These are phyloP conservation scores for Leucophenga maculata DNA, from an alignment of 2,888 invertebrate species.

Conservation along the genomic window DNA sequence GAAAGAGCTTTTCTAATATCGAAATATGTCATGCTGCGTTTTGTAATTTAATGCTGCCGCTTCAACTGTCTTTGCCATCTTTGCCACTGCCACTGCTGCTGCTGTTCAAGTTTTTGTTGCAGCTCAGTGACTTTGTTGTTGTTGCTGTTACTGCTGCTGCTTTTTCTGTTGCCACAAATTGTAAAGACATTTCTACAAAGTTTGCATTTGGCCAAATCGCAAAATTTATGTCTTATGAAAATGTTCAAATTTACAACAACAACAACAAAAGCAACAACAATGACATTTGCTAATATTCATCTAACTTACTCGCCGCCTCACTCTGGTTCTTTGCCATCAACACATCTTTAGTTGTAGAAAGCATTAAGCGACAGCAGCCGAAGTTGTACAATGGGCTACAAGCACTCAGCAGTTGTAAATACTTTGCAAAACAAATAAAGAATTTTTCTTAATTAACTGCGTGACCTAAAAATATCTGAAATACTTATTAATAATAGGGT, in stretches of 20 bases:
- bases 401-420: neutral
- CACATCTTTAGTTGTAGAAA: neutral
- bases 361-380: neutral
- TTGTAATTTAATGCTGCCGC: constrained; percentile 61
- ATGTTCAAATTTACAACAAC: constrained; percentile 42
- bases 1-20: constrained; percentile 25
- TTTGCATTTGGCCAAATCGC: constrained; percentile 60
- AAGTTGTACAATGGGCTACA: neutral
- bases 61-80: constrained; percentile 39
- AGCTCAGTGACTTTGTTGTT: neutral
- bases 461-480: too few species aligned
- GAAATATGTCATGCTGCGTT: constrained; percentile 34
- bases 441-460: too few species aligned
- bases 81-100: constrained; percentile 9
- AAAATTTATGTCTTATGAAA: constrained; percentile 66
- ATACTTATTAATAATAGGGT: too few species aligned
- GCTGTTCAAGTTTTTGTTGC: neutral
- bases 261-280: constrained; percentile 30
- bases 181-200: constrained; percentile 56
- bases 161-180: constrained; percentile 53
- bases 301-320: too few species aligned
- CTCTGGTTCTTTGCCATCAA: too few species aligned
- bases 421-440: neutral
- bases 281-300: neutral
- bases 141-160: constrained; percentile 3